A percentile compares a stretch with the other conserved stretches of the same genome.
These are phyloP conservation scores for Zeus faber DNA, from an alignment of 2,113 vertebrate species.

Conservation along the genomic window DNA sequence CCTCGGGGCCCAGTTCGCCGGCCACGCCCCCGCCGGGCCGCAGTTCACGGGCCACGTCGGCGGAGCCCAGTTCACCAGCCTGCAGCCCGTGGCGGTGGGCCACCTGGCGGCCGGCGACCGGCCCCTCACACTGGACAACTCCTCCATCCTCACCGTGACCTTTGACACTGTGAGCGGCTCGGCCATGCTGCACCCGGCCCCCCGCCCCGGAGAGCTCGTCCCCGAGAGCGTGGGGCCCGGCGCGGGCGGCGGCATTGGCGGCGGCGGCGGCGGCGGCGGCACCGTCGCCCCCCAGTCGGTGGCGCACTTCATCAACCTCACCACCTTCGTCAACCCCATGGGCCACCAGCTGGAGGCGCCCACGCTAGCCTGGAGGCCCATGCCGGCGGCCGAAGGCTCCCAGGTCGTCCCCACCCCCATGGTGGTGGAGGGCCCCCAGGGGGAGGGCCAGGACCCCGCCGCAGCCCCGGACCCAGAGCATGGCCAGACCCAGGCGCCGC, in stretches of 20 bases:
- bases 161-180: slow-evolving; percentile 92
- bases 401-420: slow-evolving; percentile 21
- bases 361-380: slow-evolving; percentile 86
- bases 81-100: slow-evolving; percentile 89
- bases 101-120: slow-evolving; percentile 84
- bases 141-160: slow-evolving; percentile 95
- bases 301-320: slow-evolving; percentile 95
- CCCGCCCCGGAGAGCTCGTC: slow-evolving; percentile 82
- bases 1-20: not conserved
- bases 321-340: slow-evolving; percentile 94
- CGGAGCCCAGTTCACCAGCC: slow-evolving; percentile 86
- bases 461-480: slow-evolving; percentile 59
- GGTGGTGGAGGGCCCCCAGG: slow-evolving; percentile 44
- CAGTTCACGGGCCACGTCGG: too few species aligned
- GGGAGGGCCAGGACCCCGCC: slow-evolving; percentile 56
- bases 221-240: slow-evolving; percentile 67
- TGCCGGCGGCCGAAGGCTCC: slow-evolving; percentile 72
- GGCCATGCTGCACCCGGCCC: slow-evolving; percentile 89
- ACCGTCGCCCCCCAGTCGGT: slow-evolving; percentile 77
- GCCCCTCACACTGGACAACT: slow-evolving; percentile 91
- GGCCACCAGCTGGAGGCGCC: slow-evolving; percentile 84
- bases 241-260: slow-evolving; percentile 30
- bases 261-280: slow-evolving; percentile 25
- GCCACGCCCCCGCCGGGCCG: not conserved
- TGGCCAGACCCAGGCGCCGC: slow-evolving; percentile 56